These are phyloP conservation scores for Drosophila recens DNA, from an alignment of 2,888 invertebrate species.

Conservation along the genomic window DNA sequence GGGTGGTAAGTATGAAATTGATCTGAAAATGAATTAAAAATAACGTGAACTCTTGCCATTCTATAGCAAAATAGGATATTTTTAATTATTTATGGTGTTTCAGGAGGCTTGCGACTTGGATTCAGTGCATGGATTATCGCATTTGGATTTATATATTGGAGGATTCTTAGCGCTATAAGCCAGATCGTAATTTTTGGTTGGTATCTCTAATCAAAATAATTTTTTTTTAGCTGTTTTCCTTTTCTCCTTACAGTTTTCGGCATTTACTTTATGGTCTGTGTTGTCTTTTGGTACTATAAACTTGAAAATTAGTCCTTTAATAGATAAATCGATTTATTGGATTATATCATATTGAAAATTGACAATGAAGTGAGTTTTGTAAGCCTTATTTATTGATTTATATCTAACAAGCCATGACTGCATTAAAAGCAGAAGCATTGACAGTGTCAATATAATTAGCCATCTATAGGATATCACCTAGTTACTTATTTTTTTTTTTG, in stretches of 20 bases:
- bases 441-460: too few species aligned
- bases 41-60: not conserved
- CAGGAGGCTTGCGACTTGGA: not conserved
- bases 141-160: not conserved
- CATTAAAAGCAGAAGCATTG: too few species aligned
- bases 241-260: not conserved
- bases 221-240: not conserved
- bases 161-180: not conserved
- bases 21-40: not conserved
- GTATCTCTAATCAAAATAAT: not conserved
- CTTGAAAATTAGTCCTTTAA: not conserved
- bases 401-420: too few species aligned
- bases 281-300: not conserved
- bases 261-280: not conserved
- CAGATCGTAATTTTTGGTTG: not conserved
- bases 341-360: too few species aligned
- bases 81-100: not conserved
- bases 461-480: too few species aligned
- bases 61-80: not conserved
- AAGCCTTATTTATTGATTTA: too few species aligned
- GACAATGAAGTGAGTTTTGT: too few species aligned
- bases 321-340: too few species aligned
- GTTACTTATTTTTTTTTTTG: too few species aligned
- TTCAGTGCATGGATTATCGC: not conserved
- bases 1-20: not conserved